Base-by-base conservation (phyloP, 2,113 vertebrate genomes). In the Vanacampus margaritifer region DNA sequence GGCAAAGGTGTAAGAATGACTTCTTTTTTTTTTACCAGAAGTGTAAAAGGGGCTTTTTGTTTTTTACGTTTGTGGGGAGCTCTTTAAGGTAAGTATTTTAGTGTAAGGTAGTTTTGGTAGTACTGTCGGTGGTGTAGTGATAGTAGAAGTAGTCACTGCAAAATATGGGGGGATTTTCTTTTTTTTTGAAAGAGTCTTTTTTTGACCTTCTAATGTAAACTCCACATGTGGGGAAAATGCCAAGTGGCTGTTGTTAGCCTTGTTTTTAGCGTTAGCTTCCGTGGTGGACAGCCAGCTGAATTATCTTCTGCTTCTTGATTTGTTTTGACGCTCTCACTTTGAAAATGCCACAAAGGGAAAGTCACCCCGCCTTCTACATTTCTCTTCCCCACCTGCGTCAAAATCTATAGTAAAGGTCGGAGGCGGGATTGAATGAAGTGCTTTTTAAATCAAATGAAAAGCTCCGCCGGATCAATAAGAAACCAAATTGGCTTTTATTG, bases 391-490 rank as follows among this genome's bases (percentile, higher is more conserved):
- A 54, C 51, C n/a, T 23, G 37, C 32, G 37, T 14, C 14, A 16
- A 62, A 62, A 26, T 26, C 60, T 43, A 43, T 26, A 24, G 14
- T 11, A 39, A 41, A 26, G 60, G 37, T 43, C 60, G 1, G 2
- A 43, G n/a, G n/a, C 37, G 8, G 37, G 60, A 62, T n/a, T 24
- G 35, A 37, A 13, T 37, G 3, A 37, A 23, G 3, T 59, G 19
- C 36, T 60, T 62, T 62, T 26, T 7, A 62, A 62, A 62, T 62
- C 39, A 17, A 62, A 62, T 43, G n/a, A 62, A 62, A 43, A 43
- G 60, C 60, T 5, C 12, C 0, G 23, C n/a, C 11, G 0, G 37
- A 62, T 62, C 60, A 8, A 41, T 43, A 62, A 26, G 13, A 1
- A 32, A 9, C 60, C 39, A 62, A 62, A 62, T 43, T 62, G 60